Evolutionary conservation across 1,140 invertebrate species (phyloP), one percentile per base, ranked within the genome.

Genomic region (Melipona quadrifasciata): DNA sequence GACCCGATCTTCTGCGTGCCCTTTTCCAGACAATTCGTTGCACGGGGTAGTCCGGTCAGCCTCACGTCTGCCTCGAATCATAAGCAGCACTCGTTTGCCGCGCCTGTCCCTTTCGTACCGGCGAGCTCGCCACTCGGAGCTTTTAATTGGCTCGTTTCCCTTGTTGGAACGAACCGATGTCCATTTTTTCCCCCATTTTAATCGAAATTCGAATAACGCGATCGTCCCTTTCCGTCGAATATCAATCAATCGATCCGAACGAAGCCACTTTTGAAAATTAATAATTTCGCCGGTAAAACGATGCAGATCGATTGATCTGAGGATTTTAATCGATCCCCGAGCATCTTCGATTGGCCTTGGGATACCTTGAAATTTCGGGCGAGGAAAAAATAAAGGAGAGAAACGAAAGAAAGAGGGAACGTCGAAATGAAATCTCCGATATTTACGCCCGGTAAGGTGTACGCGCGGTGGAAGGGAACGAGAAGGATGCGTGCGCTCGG

Each of bases 21-120:
- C 92, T 92, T 93, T 91, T 87, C 87, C 82, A 89, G 91, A 84
- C 82, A 67, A 90, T 92, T 93, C 91, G 91, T 92, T 92, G 88
- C 91, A 85, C 87, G 82, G 83, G 79, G 79, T 87, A 88, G 84
- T 83, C 77, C 71, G 71, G 77, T 85, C 80, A 64, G 78, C 84
- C 31, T 47, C 70, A 78, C 76, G 89, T 90, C 89, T 89, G 87
- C 73, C 84, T 90, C 89, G 91, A 92, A 92, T 92, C 91, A 92
- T 92, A 93, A 92, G 91, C 90, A 93, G 65, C 12, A 24, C 73
- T 88, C 80, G 80, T 89, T 89, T 87, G 82, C 87, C 72, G 77
- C 81, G 79, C 68, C 53, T 21, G 64, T 24, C 61, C 55, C 47
- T 39, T 57, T 55, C 77, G 24, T 21, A n/a, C 39, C 21, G 14